A percentile compares a stretch with the other conserved stretches of the same genome.
phyloP scores from a whole-genome alignment of 2,113 vertebrate genomes.

The Chaenocephalus aceratus region DNA sequence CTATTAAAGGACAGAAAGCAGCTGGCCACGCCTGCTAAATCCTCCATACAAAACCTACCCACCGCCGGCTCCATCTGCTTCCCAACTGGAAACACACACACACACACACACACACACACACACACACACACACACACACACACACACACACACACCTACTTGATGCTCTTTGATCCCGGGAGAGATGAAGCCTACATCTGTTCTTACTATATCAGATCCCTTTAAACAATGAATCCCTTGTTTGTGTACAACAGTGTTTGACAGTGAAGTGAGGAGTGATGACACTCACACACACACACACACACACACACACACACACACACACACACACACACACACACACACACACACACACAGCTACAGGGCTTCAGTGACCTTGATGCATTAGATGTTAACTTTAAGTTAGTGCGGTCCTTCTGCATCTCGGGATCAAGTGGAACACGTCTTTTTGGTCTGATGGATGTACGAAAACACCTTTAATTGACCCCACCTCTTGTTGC shows the following conservation, averaged over 20 bases:
- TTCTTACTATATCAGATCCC: conserved; percentile 57
- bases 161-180: conserved; percentile 64
- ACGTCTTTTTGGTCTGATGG: too few relatives aligned
- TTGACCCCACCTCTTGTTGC: too few relatives aligned
- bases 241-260: conserved; percentile 38
- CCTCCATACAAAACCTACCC: conserved; percentile 70
- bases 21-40: conserved; percentile 75
- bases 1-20: conserved; percentile 67
- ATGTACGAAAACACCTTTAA: too few relatives aligned
- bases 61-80: conserved; percentile 78
- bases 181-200: conserved; percentile 72
- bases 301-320: too few relatives aligned
- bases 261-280: conserved; percentile 48
- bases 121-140: conserved; percentile 15
- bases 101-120: conserved; percentile 46
- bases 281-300: not conserved
- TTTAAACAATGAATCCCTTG: conserved; percentile 66
- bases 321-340: too few relatives aligned
- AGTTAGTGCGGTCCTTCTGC: not conserved
- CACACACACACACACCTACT: conserved; percentile 12
- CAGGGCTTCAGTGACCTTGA: conserved; percentile 12
- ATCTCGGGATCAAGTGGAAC: too few relatives aligned
- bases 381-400: not conserved
- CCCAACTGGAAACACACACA: conserved; percentile 50
- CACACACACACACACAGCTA: not conserved